These are phyloP conservation scores for Myiotriccus ornatus DNA, from an alignment of 2,797 vertebrate species.

Conservation along the genomic window DNA sequence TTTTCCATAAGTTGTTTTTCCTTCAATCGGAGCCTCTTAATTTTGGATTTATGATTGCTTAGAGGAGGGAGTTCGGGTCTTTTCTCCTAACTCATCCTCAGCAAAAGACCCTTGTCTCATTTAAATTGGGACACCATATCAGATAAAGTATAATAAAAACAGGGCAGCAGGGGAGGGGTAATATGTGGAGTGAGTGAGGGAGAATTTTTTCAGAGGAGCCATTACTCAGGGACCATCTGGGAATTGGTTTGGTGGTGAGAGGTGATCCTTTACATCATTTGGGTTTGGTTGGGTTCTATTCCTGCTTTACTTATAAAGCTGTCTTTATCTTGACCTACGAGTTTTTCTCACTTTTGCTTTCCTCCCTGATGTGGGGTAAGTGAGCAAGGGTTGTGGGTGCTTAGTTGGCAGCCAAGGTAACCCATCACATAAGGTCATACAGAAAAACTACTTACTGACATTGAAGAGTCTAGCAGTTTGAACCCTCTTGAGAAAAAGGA, in stretches of 20 bases:
- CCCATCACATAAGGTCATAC: not conserved
- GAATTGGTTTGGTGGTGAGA: not conserved
- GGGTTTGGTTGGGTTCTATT: not conserved
- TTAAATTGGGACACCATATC: too few species aligned
- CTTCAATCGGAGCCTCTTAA: too few species aligned
- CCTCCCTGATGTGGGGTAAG: not conserved
- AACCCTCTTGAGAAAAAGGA: not conserved
- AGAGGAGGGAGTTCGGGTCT: too few species aligned
- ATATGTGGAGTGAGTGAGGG: not conserved
- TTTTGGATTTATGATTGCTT: too few species aligned
- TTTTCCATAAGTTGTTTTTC: too few species aligned
- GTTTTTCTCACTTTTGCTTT: not conserved
- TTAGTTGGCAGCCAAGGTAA: not conserved
- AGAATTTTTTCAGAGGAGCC: not conserved
- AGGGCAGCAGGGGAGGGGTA: fast-evolving
- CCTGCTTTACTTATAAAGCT: not conserved
- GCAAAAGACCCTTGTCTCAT: too few species aligned
- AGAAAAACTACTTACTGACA: not conserved
- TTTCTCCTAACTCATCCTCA: too few species aligned
- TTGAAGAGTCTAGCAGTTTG: not conserved
- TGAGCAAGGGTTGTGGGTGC: not conserved
- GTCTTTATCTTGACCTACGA: not conserved
- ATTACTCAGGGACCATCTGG: not conserved
- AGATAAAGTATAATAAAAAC: fast-evolving
- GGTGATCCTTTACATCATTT: not conserved